Percentiles rank a stretch among this genome's conserved stretches.
phyloP scores from a whole-genome alignment of 64 coral and sea anemone species.

The Dendrophyllia cribrosa region DNA sequence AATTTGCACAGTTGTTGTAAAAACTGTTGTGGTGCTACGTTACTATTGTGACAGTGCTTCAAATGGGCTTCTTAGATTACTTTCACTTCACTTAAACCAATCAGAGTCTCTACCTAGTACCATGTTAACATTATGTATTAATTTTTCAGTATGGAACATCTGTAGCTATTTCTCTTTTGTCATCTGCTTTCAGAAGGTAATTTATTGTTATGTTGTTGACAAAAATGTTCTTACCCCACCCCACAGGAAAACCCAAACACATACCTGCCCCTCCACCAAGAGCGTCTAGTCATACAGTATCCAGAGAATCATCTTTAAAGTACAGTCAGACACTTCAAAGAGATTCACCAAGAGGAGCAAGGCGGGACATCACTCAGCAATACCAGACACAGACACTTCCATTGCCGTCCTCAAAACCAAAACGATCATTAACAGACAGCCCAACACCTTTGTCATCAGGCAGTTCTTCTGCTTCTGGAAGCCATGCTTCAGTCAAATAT shows the following conservation, averaged over 20 bases:
- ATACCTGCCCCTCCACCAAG: slow-evolving; percentile 84
- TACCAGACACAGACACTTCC: slow-evolving; percentile 88
- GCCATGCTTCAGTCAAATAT: slow-evolving; percentile 76
- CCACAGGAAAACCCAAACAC: slow-evolving; percentile 69
- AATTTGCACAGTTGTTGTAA: too few relatives aligned
- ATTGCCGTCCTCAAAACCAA: slow-evolving; percentile 49
- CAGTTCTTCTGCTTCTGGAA: slow-evolving; percentile 68
- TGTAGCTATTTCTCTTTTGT: background rate
- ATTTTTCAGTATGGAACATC: too few relatives aligned
- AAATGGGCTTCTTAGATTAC: too few relatives aligned
- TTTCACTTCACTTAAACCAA: too few relatives aligned
- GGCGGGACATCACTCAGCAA: slow-evolving; percentile 71
- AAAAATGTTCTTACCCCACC: background rate
- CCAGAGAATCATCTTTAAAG: slow-evolving; percentile 82
- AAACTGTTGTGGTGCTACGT: too few relatives aligned
- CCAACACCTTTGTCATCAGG: slow-evolving; percentile 66
- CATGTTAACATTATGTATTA: too few relatives aligned
- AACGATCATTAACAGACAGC: slow-evolving; percentile 42
- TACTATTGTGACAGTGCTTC: too few relatives aligned
- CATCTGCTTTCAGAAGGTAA: background rate
- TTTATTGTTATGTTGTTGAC: background rate
- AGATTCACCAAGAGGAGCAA: slow-evolving; percentile 53
- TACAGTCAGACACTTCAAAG: slow-evolving; percentile 91
- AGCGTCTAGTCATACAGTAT: slow-evolving; percentile 79
- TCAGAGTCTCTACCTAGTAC: too few relatives aligned